Evolutionary conservation across 2,113 vertebrate genomes (phyloP), one percentile per base, ranked within the genome.

Genomic region (Baryphthengus martii): DNA sequence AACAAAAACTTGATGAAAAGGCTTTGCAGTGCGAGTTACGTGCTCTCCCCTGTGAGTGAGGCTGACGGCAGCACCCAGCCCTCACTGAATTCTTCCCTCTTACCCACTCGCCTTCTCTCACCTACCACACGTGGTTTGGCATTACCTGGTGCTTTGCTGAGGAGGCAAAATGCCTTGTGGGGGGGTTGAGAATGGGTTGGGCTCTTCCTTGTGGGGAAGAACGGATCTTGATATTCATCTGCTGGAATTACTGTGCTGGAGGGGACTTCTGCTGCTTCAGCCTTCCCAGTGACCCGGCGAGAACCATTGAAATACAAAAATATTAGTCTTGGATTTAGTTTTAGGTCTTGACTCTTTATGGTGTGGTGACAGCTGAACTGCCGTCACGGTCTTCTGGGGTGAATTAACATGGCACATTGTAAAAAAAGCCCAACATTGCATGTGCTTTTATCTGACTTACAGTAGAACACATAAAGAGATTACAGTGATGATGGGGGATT

Each of bases 221-320:
- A 16, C 49, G 31, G 29, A n/a, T 23, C 28, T 45, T 0, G 0
- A 3, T 26, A 4, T 28, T 24, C 2, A 1, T 21, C 39, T 61
- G 42, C 42, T 59, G 68, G 45, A 56, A 25, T 31, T 39, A 9
- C 59, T 56, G 73, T 53, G 33, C 71, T 33, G 39, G 70, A 25
- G 66, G 35, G 52, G 33, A 76, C 39, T 26, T 8, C 53, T 39
- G 42, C 50, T 45, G 85, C 78, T 24, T 39, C 82, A 10, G 45
- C 33, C 35, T 55, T 40, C 25, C 47, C 53, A 18, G 75, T 20
- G 42, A 44, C 29, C 17, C 7, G 0, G 2, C 0, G 1, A 58
- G n/a, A 5, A 45, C 17, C 24, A 53, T 3, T 85, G 44, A 44
- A 66, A 73, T 7, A 21, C 1, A 3, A 3, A 35, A 79, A 15